Base-by-base conservation (phyloP, 2,888 invertebrate species). In the Eudemis profundana region DNA sequence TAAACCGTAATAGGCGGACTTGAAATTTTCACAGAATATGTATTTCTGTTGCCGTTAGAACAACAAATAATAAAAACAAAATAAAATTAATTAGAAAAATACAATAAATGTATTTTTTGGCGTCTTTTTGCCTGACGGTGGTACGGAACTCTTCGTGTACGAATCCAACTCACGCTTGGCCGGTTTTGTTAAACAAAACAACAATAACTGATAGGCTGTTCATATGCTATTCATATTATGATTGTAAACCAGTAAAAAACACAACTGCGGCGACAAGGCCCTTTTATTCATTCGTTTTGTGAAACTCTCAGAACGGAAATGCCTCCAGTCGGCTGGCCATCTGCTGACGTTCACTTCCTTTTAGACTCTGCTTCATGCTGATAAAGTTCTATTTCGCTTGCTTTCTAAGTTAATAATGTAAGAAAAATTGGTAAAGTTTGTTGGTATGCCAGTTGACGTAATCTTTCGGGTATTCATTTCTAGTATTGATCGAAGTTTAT, bases 401-500 rank as follows among this genome's bases (percentile, higher is more conserved):
- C 4, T 4, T 0, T 0, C 1, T 14, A 21, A 59, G 46, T 65
- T 59, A 65, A 64, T 59, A 64, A 36, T 59, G 64, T 59, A 59
- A 59, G 50, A 64, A 64, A 59, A 64, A 64, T 64, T 51, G 57
- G 44, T 38, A 51, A 64, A 64, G 36, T 64, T 64, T 57, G 23
- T 61, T 61, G 61, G 42, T 57, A 19, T 42, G 47, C 17, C 56
- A 14, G 29, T 42, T 27, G 40, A 12, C 21, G 56, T 50, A 23
- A 53, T 53, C 53, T 51, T 64, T 59, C 36, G 57, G 36, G 57
- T 50, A 44, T 57, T 64, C 57, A 64, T 64, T 64, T 64, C 63
- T 50, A 36, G 51, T 59, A 59, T 65, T 64, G 59, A 57, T 57
- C 51, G 27, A 8, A 8, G 17, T 42, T 7, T 19, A 59, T 51